Percentiles rank a stretch among this genome's conserved stretches.
These are phyloP conservation scores for Craseonycteris thonglongyai DNA, from an alignment of 2,113 vertebrate genomes.

Conservation along the genomic window DNA sequence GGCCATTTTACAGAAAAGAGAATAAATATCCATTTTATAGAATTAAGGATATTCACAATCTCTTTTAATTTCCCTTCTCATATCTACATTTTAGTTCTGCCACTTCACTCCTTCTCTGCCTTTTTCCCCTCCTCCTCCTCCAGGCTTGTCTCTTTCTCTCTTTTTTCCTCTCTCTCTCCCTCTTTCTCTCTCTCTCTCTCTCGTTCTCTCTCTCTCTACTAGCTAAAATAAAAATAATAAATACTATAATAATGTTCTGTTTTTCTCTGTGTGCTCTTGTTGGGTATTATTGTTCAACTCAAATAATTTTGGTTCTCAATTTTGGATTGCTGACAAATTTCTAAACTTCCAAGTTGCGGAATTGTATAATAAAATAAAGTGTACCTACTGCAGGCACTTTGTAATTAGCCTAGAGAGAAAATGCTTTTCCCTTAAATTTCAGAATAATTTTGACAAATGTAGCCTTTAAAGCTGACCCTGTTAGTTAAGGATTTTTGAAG, in stretches of 20 bases:
- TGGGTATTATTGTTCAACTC: neutral
- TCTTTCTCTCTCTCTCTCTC: no score
- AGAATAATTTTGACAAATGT: neutral
- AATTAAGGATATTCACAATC: neutral
- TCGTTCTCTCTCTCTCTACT: accelerated
- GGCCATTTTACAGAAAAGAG: neutral
- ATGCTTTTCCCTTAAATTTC: neutral
- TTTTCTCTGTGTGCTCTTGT: neutral
- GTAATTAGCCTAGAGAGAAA: neutral
- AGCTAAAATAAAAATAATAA: neutral
- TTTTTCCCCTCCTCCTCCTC: neutral
- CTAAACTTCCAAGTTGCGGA: neutral
- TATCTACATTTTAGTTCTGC: neutral
- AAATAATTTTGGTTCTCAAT: neutral
- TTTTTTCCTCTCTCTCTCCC: neutral
- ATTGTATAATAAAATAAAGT: slow-evolving; percentile 8
- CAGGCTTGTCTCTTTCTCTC: neutral
- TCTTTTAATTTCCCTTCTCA: neutral
- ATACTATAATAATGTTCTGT: neutral
- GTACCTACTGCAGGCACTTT: neutral
- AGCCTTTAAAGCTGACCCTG: neutral
- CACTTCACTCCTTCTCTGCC: accelerated
- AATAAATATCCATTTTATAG: neutral
- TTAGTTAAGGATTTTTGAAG: neutral
- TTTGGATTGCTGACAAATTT: neutral